A percentile compares a stretch with the other conserved stretches of the same genome.
Conservation (phyloP, 2,888 invertebrate species). For the Blomia tropicalis region DNA sequence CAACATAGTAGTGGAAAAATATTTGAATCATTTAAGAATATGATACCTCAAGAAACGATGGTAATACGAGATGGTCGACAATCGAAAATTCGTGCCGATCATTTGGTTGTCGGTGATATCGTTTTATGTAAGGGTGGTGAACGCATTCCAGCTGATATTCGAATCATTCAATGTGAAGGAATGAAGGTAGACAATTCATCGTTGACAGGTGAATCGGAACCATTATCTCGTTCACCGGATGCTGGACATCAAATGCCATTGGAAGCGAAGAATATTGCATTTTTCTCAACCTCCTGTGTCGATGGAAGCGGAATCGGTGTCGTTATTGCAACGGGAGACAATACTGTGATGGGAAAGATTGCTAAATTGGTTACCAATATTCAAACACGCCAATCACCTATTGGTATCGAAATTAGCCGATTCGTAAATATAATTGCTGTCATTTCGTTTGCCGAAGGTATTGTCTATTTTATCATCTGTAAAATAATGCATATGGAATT, state of each 20-base stretch:
- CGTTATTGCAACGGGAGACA: conserved; percentile 35
- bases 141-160: conserved; percentile 25
- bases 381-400: conserved; percentile 37
- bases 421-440: conserved; percentile 41
- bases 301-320: conserved; percentile 31
- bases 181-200: conserved; percentile 13
- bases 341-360: conserved; percentile 33
- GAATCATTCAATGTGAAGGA: conserved; percentile 13
- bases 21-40: conserved; percentile 96
- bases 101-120: conserved; percentile 24
- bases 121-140: conserved; percentile 24
- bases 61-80: conserved; percentile 25
- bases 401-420: conserved; percentile 41
- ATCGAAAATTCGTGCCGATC: background rate
- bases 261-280: conserved; percentile 32
- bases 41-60: conserved; percentile 42
- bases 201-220: background rate
- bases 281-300: conserved; percentile 32
- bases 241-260: conserved; percentile 34
- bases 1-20: conserved; percentile 92
- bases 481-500: conserved; percentile 25
- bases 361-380: conserved; percentile 33
- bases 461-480: conserved; percentile 28
- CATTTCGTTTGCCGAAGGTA: conserved; percentile 29
- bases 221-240: conserved; percentile 28